Conservation (phyloP, 2,797 vertebrate genomes). For the Molossus alvarezi region DNA sequence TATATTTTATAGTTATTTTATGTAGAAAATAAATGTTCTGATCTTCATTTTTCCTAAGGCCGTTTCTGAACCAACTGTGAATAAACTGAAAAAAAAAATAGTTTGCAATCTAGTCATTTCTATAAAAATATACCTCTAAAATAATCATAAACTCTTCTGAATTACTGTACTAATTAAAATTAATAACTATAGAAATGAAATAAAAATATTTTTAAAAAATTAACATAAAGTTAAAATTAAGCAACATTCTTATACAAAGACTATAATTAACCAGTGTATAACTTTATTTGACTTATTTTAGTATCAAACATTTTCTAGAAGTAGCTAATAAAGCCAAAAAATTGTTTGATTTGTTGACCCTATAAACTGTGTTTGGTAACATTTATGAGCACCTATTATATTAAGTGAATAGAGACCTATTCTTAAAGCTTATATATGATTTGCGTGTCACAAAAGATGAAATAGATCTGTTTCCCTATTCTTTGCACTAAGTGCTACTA, state of each 20-base stretch:
- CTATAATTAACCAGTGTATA: not conserved
- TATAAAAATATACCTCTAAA: not conserved
- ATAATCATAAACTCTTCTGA: not conserved
- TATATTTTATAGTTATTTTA: constrained; percentile 10
- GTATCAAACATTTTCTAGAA: not conserved
- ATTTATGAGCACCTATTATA: not conserved
- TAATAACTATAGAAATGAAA: not conserved
- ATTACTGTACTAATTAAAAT: not conserved
- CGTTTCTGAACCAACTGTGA: not conserved
- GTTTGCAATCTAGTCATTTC: not conserved
- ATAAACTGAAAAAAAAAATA: not conserved
- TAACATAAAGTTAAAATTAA: not conserved
- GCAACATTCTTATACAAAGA: not conserved
- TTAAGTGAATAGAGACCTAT: not conserved
- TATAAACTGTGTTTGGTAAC: not conserved
- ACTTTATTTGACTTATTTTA: not conserved
- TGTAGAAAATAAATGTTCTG: not conserved
- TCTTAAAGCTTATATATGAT: not conserved
- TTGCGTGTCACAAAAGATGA: not conserved
- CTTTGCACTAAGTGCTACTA: not conserved
- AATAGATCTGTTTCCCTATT: not conserved
- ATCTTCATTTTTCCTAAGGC: not conserved
- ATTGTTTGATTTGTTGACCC: not conserved
- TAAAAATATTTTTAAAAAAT: not conserved
- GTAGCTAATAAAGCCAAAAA: not conserved